These are phyloP conservation scores for Archaeoteleia sp. DNA, from an alignment of 2,888 invertebrate genomes.

Conservation along the genomic window DNA sequence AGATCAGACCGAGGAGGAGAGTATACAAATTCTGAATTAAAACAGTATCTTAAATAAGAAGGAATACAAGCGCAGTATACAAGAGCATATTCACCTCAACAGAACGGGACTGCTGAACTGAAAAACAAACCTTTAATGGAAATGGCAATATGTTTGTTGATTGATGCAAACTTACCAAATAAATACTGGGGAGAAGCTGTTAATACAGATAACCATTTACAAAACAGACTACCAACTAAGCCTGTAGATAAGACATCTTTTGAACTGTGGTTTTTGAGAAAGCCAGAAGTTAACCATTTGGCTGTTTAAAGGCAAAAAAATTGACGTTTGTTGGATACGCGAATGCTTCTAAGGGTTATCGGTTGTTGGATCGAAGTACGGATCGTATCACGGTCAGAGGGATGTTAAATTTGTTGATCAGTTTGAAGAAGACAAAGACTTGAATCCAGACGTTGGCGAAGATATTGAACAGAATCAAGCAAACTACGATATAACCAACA, in stretches of 20 bases:
- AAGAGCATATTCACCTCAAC: conserved; percentile 33
- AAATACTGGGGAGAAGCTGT: conserved; percentile 19
- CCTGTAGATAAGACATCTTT: conserved; percentile 23
- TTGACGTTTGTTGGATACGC: conserved; percentile 35
- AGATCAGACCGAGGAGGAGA: conserved; percentile 47
- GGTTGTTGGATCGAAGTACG: conserved; percentile 15
- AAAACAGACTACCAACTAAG: conserved; percentile 17
- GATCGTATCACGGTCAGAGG: conserved; percentile 8
- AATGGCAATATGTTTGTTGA: conserved; percentile 10
- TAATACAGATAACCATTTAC: conserved; percentile 22
- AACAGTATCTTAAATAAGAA: conserved; percentile 10
- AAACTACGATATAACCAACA: too few species aligned
- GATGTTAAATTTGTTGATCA: conserved; percentile 31
- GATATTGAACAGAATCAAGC: too few species aligned
- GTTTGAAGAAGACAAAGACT: too few species aligned
- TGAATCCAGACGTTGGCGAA: too few species aligned
- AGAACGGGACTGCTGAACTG: conserved; percentile 13
- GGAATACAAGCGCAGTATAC: conserved; percentile 45
- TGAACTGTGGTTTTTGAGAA: conserved; percentile 15
- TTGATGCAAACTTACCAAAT: conserved; percentile 10
- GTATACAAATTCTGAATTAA: conserved; percentile 28
- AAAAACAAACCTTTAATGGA: conserved; percentile 15
- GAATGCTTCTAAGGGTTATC: conserved; percentile 28
- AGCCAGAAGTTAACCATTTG: conserved; percentile 19
- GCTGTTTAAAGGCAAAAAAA: conserved; percentile 23